These are phyloP conservation scores for Tineola bisselliella DNA, from an alignment of 2,888 invertebrate genomes.

Conservation along the genomic window DNA sequence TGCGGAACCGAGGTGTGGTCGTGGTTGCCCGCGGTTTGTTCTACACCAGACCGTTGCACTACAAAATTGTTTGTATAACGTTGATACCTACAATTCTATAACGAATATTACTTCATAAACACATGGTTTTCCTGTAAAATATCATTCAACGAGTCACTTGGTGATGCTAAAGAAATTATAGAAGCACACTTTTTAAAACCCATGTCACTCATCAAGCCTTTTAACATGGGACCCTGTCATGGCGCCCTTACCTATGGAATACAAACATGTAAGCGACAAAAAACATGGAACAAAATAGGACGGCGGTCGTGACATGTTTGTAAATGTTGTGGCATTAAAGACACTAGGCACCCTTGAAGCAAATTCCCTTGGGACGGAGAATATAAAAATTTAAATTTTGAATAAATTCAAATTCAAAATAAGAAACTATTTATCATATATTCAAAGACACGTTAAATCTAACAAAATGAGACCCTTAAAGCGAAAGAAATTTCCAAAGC, in stretches of 20 bases:
- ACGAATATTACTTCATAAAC: not conserved
- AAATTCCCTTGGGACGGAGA: not conserved
- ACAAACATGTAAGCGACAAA: constrained; percentile 22
- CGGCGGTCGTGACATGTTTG: constrained; percentile 46
- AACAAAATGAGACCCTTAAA: no score
- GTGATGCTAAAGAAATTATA: not conserved
- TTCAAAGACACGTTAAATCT: no score
- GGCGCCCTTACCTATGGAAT: constrained; percentile 11
- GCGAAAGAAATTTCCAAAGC: not conserved
- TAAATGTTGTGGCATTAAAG: constrained; percentile 43
- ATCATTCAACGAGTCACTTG: constrained; percentile 7
- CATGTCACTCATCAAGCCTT: constrained; percentile 40
- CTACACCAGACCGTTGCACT: not conserved
- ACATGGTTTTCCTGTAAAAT: not conserved
- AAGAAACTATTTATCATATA: no score
- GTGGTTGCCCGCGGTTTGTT: constrained; percentile 31
- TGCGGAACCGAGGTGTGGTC: constrained; percentile 18
- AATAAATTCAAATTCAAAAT: not conserved
- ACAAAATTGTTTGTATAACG: not conserved
- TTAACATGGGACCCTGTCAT: not conserved
- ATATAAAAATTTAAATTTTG: not conserved
- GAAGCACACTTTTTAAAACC: constrained; percentile 22
- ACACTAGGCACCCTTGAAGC: not conserved
- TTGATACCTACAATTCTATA: not conserved
- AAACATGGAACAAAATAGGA: constrained; percentile 21